phyloP scores from a whole-genome alignment of 2,888 invertebrate genomes.

The Xanthia togata region DNA sequence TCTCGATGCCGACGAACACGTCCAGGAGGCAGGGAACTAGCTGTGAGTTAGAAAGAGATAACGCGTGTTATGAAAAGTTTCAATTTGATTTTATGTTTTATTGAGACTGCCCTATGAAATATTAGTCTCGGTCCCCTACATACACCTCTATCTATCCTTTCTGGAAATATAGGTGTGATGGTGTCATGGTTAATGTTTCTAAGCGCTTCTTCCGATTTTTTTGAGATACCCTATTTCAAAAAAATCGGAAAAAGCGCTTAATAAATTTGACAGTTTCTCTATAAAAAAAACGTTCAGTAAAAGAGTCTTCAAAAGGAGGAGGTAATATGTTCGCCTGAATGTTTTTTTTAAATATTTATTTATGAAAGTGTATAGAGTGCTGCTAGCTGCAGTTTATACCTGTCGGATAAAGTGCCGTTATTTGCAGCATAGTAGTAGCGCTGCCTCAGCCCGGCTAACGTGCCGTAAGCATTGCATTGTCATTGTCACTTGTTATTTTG shows the following conservation, averaged over 20 bases:
- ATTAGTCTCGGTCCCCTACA: neutral
- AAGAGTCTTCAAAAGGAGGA: neutral
- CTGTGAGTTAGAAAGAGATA: conserved; percentile 79
- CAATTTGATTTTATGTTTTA: neutral
- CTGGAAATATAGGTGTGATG: neutral
- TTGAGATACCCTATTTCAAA: neutral
- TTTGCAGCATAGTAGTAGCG: too few relatives aligned
- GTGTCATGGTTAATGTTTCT: neutral
- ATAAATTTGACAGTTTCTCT: neutral
- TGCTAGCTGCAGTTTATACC: too few relatives aligned
- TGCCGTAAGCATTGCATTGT: too few relatives aligned
- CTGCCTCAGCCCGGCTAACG: too few relatives aligned
- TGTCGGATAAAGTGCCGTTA: too few relatives aligned
- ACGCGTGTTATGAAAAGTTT: neutral
- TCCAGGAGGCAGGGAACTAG: conserved; percentile 95
- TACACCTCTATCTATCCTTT: neutral
- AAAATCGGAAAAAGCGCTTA: too few relatives aligned
- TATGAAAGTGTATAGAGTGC: too few relatives aligned
- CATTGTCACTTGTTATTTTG: too few relatives aligned
- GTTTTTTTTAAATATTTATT: too few relatives aligned
- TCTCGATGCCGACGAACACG: conserved; percentile 99
- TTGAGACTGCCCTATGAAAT: neutral
- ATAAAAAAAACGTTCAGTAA: neutral
- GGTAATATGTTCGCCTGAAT: too few relatives aligned
- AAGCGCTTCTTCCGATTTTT: neutral